phyloP scores from a whole-genome alignment of 2,797 vertebrate genomes.

The Poecilia gillii region DNA sequence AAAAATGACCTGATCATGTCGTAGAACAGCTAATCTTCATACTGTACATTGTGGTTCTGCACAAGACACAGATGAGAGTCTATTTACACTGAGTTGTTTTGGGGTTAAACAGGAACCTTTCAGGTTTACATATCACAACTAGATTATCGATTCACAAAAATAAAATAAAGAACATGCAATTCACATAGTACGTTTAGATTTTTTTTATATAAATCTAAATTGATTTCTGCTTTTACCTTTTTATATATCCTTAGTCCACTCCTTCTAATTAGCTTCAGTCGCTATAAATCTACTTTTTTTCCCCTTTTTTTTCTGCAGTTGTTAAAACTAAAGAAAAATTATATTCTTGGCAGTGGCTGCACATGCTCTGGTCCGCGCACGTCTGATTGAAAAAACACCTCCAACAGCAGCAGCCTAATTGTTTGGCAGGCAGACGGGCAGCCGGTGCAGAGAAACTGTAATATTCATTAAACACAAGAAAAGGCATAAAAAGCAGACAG shows the following conservation, averaged over 20 bases:
- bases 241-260: constrained; percentile 6
- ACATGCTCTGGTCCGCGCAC: constrained; percentile 60
- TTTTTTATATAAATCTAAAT: constrained; percentile 32
- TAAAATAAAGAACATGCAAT: constrained; percentile 68
- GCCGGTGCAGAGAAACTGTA: constrained; percentile 57
- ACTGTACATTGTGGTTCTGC: constrained; percentile 10
- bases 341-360: constrained; percentile 75
- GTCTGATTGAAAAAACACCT: constrained; percentile 76
- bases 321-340: constrained; percentile 77
- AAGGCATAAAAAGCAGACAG: constrained; percentile 44
- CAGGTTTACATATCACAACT: constrained; percentile 46
- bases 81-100: background rate
- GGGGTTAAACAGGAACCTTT: background rate
- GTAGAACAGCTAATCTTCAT: constrained; percentile 6
- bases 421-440: constrained; percentile 66
- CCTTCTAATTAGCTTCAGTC: constrained; percentile 74
- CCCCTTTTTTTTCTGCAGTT: constrained; percentile 70
- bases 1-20: constrained; percentile 2
- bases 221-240: constrained; percentile 54
- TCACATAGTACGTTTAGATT: constrained; percentile 49
- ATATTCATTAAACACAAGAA: constrained; percentile 47
- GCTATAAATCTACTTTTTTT: constrained; percentile 61
- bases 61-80: constrained; percentile 13
- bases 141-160: constrained; percentile 58
- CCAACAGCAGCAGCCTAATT: constrained; percentile 50